phyloP scores from a whole-genome alignment of 92 coral and sea anemone genomes.

The Scolanthus callimorphus region DNA sequence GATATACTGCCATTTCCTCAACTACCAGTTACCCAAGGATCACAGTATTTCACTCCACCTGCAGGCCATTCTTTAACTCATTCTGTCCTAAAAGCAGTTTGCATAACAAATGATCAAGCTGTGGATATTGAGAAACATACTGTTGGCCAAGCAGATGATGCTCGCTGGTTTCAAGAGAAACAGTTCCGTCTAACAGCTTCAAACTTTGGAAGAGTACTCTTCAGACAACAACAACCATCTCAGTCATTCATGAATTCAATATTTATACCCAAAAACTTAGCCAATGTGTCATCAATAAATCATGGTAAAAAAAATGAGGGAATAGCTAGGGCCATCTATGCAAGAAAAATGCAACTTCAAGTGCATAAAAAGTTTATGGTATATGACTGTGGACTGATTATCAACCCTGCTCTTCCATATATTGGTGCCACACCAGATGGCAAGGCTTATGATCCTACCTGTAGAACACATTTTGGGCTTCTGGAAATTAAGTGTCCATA shows the following conservation, averaged over 20 bases:
- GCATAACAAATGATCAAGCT: no score
- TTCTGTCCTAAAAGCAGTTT: no score
- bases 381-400: constrained; percentile 51
- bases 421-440: constrained; percentile 68
- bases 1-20: constrained; percentile 18
- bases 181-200: constrained; percentile 40
- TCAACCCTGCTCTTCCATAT: constrained; percentile 55
- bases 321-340: constrained; percentile 38
- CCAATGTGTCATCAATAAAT: constrained; percentile 44
- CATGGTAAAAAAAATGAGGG: constrained; percentile 62
- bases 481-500: no score
- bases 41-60: no score
- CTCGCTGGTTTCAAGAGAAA: constrained; percentile 38
- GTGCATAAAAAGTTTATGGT: constrained; percentile 37
- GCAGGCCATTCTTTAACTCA: no score
- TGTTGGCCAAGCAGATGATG: constrained; percentile 34
- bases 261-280: constrained; percentile 35
- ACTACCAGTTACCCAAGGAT: no score
- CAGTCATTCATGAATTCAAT: constrained; percentile 37
- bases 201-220: constrained; percentile 44
- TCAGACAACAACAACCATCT: constrained; percentile 35
- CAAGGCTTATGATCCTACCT: constrained; percentile 64
- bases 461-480: constrained; percentile 40
- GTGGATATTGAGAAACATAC: constrained; percentile 39
- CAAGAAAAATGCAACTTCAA: constrained; percentile 43